Evolutionary conservation across 2,113 vertebrate species (phyloP).

Genomic region (Zosterops pallidus): DNA sequence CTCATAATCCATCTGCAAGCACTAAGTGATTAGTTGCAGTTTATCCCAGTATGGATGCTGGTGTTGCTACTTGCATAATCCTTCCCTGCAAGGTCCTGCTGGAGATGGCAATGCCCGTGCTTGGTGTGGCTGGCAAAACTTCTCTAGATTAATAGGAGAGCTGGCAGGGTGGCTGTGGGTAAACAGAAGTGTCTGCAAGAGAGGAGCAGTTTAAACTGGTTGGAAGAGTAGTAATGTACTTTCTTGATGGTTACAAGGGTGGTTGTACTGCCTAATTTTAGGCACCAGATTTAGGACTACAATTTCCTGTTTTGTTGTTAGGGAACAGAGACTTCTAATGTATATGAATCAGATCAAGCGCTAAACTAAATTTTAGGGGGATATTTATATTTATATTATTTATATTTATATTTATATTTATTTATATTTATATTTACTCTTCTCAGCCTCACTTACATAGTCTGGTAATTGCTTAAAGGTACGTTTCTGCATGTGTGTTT

Average conservation of each 20-base stretch:
- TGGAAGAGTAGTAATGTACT: neutral
- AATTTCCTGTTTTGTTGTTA: neutral
- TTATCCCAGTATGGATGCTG: neutral
- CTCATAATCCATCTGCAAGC: neutral
- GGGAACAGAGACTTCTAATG: neutral
- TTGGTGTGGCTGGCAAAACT: neutral
- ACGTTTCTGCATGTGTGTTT: neutral
- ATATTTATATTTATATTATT: neutral
- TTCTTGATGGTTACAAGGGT: neutral
- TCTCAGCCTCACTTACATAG: neutral
- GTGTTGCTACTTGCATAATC: neutral
- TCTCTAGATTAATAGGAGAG: neutral
- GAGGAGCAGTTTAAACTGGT: neutral
- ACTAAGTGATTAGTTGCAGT: slow-evolving; percentile 40
- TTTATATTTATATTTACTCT: neutral
- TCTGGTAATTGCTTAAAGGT: neutral
- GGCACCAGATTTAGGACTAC: neutral
- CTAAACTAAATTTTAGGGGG: neutral
- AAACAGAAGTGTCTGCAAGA: neutral
- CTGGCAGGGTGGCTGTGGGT: neutral
- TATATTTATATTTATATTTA: neutral
- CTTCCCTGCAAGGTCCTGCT: neutral
- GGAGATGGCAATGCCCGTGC: neutral
- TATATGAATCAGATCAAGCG: neutral
- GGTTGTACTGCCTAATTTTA: neutral